Evolutionary conservation across 2,797 vertebrate genomes (phyloP), one percentile per base, ranked within the genome.

Genomic region (Aeoliscus strigatus): DNA sequence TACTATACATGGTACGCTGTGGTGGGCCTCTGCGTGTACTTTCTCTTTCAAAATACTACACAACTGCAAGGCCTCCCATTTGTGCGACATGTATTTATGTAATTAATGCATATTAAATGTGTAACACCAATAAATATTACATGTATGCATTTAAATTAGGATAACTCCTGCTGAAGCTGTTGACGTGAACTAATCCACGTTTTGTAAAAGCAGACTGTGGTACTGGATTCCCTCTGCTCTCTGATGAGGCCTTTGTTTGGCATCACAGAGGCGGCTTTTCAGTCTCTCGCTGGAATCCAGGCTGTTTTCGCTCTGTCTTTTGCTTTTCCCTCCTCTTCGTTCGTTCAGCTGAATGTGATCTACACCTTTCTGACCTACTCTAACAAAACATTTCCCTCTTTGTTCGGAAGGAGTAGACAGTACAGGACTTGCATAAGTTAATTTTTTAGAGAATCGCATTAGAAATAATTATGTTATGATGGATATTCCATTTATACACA

Each of bases 201-300:
- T 6, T 27, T 12, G 35, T 53, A 31, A 21, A n/a, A 16, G 27
- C 14, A 39, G 31, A 6, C 44, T 50, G 39, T 31, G 43, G 39
- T 62, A 31, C 32, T 43, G 18, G 50, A 55, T 57, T 60, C 23
- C 58, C 43, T 30, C 42, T 44, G 21, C 46, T 47, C 14, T 72
- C 59, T 57, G 66, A 76, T 55, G 33, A 66, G 35, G 47, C 53
- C 66, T 74, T 76, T 79, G 71, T 77, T 66, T 68, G 51, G 45
- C 30, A 60, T 64, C 66, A 78, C 49, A 64, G 47, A 78, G 60
- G 57, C 58, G 30, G 30, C 49, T 66, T 53, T 70, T 66, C 49
- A 64, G 38, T 72, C 41, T 40, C 40, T 24, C 44, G 4, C 38
- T 69, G 73, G 77, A 79, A 77, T 83, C 46, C 69, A 76, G 63